Base-by-base conservation (phyloP, 2,888 invertebrate species). In the Celastrina argiolus region DNA sequence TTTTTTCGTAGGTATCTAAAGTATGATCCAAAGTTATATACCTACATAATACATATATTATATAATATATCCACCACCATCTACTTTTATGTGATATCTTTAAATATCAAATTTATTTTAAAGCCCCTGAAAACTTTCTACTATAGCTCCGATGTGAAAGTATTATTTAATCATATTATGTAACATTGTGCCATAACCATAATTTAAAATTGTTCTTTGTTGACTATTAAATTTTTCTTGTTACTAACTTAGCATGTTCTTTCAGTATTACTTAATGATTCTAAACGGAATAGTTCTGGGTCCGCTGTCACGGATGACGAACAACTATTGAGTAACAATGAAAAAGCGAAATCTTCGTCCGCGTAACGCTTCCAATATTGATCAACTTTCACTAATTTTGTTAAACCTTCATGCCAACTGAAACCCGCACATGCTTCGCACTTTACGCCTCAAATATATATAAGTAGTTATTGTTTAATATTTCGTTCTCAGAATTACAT, bases 301-400 rank as follows among this genome's bases (percentile, higher is more conserved):
- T 59, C 66, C 45, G 41, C 66, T 45, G 67, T 66, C 65, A 72
- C 69, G 73, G 81, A 85, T 87, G 87, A 86, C 87, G 83, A 84
- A 85, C 85, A 83, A 79, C 79, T 84, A 81, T 88, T 88, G 85
- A 83, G 87, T 86, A 88, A 88, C 81, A 81, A 85, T 85, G 84
- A 87, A 87, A 87, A 87, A 86, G 84, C 84, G 85, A 87, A 88
- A 88, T 87, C 87, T 87, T 87, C 82, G 80, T 76, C 81, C 76
- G 80, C 82, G 80, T 81, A 82, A 79, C 83, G 80, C 77, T 83
- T 79, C 81, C 83, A 82, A 82, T 84, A 76, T 79, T 80, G 77
- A 82, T 81, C 75, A 83, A 85, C 89, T 88, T 88, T 88, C 88
- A 85, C 88, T 81, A 77, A 80, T 83, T 83, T 78, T 76, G 79